Conservation (phyloP, 2,888 invertebrate species). For the Slavum lentiscoides region DNA sequence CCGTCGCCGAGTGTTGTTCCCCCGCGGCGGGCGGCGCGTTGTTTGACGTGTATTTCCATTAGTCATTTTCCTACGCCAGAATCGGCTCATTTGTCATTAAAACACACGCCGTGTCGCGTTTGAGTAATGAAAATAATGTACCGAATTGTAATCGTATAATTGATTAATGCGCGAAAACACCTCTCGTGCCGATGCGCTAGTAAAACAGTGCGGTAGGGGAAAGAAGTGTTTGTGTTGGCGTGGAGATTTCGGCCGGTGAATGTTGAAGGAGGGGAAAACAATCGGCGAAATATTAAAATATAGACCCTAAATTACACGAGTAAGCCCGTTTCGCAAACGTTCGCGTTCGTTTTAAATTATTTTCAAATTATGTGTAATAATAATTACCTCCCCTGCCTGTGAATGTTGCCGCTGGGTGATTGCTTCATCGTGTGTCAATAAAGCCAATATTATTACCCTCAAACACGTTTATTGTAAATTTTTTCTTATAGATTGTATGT, state of each 20-base stretch:
- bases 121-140: slow-evolving; percentile 45
- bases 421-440: too few relatives aligned
- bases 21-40: slow-evolving; percentile 21
- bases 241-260: neutral
- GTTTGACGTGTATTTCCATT: slow-evolving; percentile 41
- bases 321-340: too few relatives aligned
- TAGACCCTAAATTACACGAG: neutral
- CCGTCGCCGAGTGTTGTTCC: neutral
- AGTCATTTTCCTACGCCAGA: slow-evolving; percentile 43
- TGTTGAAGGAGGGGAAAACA: neutral
- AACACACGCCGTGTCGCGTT: slow-evolving; percentile 42
- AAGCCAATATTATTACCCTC: too few relatives aligned
- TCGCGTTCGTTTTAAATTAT: too few relatives aligned
- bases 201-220: neutral
- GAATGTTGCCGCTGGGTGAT: too few relatives aligned
- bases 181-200: neutral
- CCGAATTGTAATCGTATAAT: slow-evolving; percentile 45
- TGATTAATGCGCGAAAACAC: slow-evolving; percentile 42
- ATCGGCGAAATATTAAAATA: slow-evolving; percentile 17
- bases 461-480: too few relatives aligned
- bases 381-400: too few relatives aligned
- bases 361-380: too few relatives aligned
- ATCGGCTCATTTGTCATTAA: slow-evolving; percentile 51
- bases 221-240: neutral
- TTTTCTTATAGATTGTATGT: too few relatives aligned